Conservation (phyloP, 2,113 vertebrate genomes). For the Lucifuga dentata region DNA sequence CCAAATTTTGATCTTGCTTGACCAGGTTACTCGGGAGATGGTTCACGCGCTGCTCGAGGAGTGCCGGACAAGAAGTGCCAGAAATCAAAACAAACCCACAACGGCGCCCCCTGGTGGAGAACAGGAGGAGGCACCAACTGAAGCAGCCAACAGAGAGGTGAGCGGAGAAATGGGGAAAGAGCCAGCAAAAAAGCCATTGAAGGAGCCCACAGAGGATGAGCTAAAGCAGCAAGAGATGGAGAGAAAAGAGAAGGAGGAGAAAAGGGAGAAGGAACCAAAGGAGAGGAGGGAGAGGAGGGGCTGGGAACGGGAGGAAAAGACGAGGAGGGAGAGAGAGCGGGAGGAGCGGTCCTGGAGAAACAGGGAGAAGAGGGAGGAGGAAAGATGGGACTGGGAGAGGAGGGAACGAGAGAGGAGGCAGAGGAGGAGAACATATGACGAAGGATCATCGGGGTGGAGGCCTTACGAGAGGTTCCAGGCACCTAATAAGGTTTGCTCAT, state of each 20-base stretch:
- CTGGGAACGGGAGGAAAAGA: slow-evolving; percentile 23
- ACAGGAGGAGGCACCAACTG: not conserved
- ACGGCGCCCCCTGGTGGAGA: not conserved
- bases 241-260: slow-evolving; percentile 13
- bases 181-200: not conserved
- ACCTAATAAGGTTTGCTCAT: slow-evolving; percentile 11
- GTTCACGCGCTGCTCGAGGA: slow-evolving; percentile 53
- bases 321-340: slow-evolving; percentile 26
- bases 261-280: slow-evolving; percentile 11
- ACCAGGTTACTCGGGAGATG: slow-evolving; percentile 64
- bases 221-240: slow-evolving; percentile 32
- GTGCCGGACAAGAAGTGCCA: slow-evolving; percentile 26
- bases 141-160: not conserved
- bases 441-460: not conserved
- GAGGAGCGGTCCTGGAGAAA: slow-evolving; percentile 40
- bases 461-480: slow-evolving; percentile 23
- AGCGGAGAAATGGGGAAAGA: slow-evolving; percentile 16
- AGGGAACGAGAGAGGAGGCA: slow-evolving; percentile 43
- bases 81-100: not conserved
- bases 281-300: slow-evolving; percentile 18
- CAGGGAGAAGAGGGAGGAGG: slow-evolving; percentile 1
- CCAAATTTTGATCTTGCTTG: not conserved
- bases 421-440: slow-evolving; percentile 41
- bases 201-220: slow-evolving; percentile 6
- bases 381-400: not conserved